A percentile compares a stretch with the other conserved stretches of the same genome.
Conservation (phyloP, 2,888 invertebrate species). For the Theodoxus fluviatilis region DNA sequence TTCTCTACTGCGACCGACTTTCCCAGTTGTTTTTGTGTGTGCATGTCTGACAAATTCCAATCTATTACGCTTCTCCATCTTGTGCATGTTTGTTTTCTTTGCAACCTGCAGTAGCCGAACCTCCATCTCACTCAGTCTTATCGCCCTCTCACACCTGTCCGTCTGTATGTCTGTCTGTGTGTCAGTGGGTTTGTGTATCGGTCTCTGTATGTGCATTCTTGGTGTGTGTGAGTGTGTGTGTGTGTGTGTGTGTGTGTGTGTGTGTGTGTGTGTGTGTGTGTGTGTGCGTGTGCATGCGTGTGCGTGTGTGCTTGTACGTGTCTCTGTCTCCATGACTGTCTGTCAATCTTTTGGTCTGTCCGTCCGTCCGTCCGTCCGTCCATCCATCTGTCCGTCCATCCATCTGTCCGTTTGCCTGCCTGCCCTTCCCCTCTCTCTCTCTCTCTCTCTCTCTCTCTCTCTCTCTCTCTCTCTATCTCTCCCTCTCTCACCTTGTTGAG, state of each 20-base stretch:
- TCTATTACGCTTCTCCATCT: too few species aligned
- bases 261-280: slow-evolving; percentile 16
- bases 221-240: not conserved
- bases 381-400: too few species aligned
- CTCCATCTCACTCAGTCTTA: too few species aligned
- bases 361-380: too few species aligned
- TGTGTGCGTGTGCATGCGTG: slow-evolving; percentile 9
- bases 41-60: too few species aligned
- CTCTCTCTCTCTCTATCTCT: slow-evolving; percentile 5
- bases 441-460: slow-evolving; percentile 14
- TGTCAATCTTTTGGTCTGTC: too few species aligned
- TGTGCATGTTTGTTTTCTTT: too few species aligned
- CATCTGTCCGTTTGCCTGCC: too few species aligned
- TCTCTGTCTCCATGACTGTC: too few species aligned
- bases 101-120: too few species aligned
- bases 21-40: not conserved
- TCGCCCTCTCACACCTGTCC: too few species aligned
- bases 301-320: not conserved
- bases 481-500: slow-evolving; percentile 31
- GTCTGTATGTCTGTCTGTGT: slow-evolving; percentile 15
- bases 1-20: too few species aligned
- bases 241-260: not conserved
- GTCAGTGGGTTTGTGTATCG: not conserved
- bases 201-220: not conserved
- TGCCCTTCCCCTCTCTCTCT: slow-evolving; percentile 8